Conservation (phyloP, 1,140 invertebrate genomes). For the Diabrotica undecimpunctata region DNA sequence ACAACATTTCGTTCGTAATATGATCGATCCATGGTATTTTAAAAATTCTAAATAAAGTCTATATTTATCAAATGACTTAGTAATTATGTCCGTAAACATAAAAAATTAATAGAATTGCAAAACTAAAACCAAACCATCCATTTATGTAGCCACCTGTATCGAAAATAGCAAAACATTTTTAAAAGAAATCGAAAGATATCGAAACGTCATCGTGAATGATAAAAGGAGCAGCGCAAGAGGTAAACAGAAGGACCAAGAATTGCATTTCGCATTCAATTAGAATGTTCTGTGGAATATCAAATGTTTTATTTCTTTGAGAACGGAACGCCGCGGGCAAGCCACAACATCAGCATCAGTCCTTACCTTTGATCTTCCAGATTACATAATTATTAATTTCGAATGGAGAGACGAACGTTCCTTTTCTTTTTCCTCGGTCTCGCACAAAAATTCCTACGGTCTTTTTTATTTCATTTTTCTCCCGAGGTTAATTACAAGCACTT, state of each 20-base stretch:
- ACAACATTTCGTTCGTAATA: no score
- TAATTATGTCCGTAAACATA: no score
- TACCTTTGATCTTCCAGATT: background rate
- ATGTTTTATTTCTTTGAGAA: conserved; percentile 1
- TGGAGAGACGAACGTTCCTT: background rate
- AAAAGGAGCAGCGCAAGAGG: background rate
- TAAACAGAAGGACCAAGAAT: background rate
- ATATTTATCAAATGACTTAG: no score
- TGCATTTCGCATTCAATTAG: conserved; percentile 2
- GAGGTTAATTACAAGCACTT: no score
- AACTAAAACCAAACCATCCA: no score
- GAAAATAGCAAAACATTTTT: no score
- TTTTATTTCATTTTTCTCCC: no score
- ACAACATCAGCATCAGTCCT: background rate
- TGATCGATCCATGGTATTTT: no score
- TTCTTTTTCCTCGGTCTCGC: background rate
- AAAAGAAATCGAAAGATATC: background rate
- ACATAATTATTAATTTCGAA: conserved; percentile 1
- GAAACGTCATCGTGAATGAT: background rate
- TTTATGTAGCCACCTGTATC: no score
- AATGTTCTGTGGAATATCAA: conserved; percentile 1
- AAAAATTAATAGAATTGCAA: no score
- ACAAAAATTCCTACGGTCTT: no score
- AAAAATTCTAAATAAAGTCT: no score
- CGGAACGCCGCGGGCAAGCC: background rate